Conservation (phyloP, 2,888 invertebrate genomes). For the Rhagonycha lutea region DNA sequence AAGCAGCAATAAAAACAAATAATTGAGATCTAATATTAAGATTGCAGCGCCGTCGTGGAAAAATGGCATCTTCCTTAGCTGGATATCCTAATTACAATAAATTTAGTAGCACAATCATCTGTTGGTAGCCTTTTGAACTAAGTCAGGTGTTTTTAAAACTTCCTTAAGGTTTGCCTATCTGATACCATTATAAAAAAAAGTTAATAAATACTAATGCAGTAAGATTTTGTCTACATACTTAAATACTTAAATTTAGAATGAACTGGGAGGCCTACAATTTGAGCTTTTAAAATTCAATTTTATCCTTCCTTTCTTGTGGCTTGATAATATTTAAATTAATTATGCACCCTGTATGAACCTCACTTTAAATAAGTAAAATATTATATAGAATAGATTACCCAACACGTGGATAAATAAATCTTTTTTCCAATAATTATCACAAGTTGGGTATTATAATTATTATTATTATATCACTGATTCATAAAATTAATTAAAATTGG, state of each 20-base stretch:
- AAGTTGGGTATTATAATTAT: background rate
- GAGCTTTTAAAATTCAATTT: background rate
- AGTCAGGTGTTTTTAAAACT: too few species aligned
- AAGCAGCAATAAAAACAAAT: too few species aligned
- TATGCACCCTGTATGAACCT: background rate
- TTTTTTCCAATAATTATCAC: background rate
- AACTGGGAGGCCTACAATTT: background rate
- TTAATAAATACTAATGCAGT: too few species aligned
- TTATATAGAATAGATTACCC: background rate
- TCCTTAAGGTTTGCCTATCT: too few species aligned
- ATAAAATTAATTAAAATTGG: conserved; percentile 9
- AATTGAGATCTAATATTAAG: too few species aligned
- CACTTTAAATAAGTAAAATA: background rate
- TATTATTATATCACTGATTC: background rate
- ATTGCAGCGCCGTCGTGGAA: too few species aligned
- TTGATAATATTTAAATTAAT: background rate
- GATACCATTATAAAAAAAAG: too few species aligned
- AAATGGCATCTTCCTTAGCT: too few species aligned
- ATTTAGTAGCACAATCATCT: too few species aligned
- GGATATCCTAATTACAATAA: too few species aligned
- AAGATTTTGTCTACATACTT: too few species aligned
- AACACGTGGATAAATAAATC: background rate
- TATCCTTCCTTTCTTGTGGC: background rate
- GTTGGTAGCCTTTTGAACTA: too few species aligned
- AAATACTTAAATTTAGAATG: background rate